Evolutionary conservation across 2,888 invertebrate genomes (phyloP), one percentile per base, ranked within the genome.

Genomic region (Creontiades dilutus): DNA sequence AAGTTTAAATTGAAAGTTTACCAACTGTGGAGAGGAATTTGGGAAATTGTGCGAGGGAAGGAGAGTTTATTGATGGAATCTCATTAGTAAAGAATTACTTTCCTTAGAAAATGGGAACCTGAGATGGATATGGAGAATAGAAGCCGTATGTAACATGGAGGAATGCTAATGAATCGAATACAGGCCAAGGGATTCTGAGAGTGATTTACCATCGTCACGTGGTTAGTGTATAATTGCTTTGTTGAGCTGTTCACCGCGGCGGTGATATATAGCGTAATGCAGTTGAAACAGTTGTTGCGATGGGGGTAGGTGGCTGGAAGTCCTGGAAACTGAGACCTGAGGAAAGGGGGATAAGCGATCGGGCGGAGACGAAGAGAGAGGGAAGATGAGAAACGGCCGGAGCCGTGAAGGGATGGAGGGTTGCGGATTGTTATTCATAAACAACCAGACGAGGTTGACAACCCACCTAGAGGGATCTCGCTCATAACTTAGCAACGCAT

Each of bases 171-270:
- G 82, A 82, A 23, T 82, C 52, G 82, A 48, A 52, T 68, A 47
- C 80, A n/a, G 48, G 78, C 47, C 37, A 14, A 14, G n/a, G 52
- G 27, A 48, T 82, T 82, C 13, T 23, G 80, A 48, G 52, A 52
- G 82, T 82, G 82, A 82, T 82, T 82, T 82, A 82, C 82, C 82
- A 52, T 82, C 82, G 82, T 82, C 82, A 82, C 52, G 82, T 82
- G 82, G 82, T 82, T 82, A 82, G 47, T 82, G 52, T 82, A 82
- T 82, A 82, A 82, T 82, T 82, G 47, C 82, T 47, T 82, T 82
- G 82, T 82, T 82, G 82, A 82, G 82, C 82, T 52, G 82, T 82
- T 82, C 27, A 23, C 11, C 23, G 82, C 27, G 47, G 27, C 19
- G 23, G 52, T 82, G 82, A 82, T 82, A 82, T 82, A 82, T 52